Evolutionary conservation across 2,888 invertebrate species (phyloP), one percentile per base, ranked within the genome.

Genomic region (Plutella xylostella): DNA sequence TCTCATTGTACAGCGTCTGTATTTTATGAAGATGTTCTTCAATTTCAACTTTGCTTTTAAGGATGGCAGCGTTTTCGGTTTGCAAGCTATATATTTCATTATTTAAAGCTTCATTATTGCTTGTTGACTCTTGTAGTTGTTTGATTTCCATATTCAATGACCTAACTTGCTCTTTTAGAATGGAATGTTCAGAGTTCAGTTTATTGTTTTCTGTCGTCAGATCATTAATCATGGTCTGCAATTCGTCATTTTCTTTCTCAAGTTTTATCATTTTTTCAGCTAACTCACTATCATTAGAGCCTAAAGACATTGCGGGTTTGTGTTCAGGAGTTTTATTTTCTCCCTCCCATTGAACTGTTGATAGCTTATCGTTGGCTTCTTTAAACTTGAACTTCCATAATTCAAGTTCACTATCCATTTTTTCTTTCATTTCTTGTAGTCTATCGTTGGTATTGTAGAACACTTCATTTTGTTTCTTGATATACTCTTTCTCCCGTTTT

Each of bases 371-470:
- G 54, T 85, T 87, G 1, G 92, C 75, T 59, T 92, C 90, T 54
- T 89, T 87, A 55, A 90, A 90, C 61, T 91, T 88, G 47, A 87
- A 87, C 61, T 91, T 89, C 82, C 90, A 90, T 58, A 90, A 82
- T 51, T 91, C 87, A 17, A 93, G 77, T 63, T 93, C 92, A 61
- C 87, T 87, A 55, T 93, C 93, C 67, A 93, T 89, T 50, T 90
- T 89, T 62, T 94, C 93, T 70, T 94, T 94, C 72, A 91, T 88
- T 61, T 94, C 93, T 1, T 89, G 76, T 63, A 94, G 86, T 49
- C 90, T 86, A 42, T 94, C 93, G 63, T 93, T 93, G 1, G 92
- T 91, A 22, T 88, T 85, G 15, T 88, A 88, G 40, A 95, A 74
- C 4, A 90, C 86, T 58, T 94, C 93, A 43, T 93, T 85, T 64